Evolutionary conservation across 2,797 vertebrate genomes (phyloP).

Genomic region (Malacoraja senta): DNA sequence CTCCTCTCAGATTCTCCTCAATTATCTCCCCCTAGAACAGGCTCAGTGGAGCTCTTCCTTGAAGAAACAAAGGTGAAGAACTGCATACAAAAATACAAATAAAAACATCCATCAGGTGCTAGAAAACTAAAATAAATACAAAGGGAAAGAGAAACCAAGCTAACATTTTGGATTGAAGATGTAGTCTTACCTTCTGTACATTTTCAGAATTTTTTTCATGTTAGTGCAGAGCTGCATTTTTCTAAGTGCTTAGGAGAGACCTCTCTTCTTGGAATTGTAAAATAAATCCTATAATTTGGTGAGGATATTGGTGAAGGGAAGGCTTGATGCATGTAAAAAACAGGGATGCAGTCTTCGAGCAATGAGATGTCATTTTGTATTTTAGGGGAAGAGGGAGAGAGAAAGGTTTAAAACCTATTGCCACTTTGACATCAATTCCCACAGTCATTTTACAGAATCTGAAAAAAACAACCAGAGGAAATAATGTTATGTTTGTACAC

Average conservation of each 20-base stretch:
- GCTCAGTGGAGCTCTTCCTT: constrained; percentile 79
- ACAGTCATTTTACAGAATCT: background rate
- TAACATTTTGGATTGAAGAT: no score
- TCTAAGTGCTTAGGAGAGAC: background rate
- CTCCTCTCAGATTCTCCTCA: constrained; percentile 77
- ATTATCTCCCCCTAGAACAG: constrained; percentile 86
- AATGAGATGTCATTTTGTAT: background rate
- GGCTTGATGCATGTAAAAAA: background rate
- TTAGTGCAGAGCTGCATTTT: background rate
- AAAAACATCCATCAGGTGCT: no score
- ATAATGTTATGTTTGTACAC: no score
- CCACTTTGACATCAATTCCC: no score
- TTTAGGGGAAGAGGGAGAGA: background rate
- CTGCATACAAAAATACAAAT: no score
- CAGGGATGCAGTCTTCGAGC: no score
- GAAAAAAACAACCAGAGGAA: background rate
- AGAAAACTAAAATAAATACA: no score
- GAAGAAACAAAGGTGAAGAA: constrained; percentile 81
- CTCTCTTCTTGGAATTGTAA: background rate
- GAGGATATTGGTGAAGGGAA: background rate
- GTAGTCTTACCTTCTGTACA: no score
- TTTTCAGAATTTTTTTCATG: no score
- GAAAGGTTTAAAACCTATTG: background rate
- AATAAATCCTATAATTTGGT: background rate
- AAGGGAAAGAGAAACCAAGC: no score